A percentile compares a stretch with the other conserved stretches of the same genome.
phyloP scores from a whole-genome alignment of 53 echinoderm and acorn worm species.

The Paracentrotus lividus region DNA sequence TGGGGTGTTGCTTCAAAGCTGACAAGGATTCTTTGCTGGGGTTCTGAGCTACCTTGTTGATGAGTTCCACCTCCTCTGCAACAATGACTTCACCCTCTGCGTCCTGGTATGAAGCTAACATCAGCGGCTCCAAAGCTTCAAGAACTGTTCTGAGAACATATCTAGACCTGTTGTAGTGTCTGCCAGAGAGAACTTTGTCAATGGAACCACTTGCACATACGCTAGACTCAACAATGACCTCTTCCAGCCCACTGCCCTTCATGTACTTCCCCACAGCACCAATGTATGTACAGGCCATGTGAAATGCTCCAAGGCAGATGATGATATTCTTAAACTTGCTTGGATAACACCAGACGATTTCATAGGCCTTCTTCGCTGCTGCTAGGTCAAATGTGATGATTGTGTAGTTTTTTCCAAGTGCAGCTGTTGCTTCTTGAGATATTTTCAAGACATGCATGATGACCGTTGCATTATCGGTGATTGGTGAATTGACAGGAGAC shows the following conservation, averaged over 20 bases:
- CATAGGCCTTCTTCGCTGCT: conserved; percentile 76
- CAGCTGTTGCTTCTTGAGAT: conserved; percentile 74
- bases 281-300: no score
- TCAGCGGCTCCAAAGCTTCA: conserved; percentile 74
- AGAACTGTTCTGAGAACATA: background rate
- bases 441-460: conserved; percentile 74
- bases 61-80: no score
- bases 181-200: conserved; percentile 72
- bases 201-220: conserved; percentile 76
- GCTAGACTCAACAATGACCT: no score
- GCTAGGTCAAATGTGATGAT: conserved; percentile 77
- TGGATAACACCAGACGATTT: conserved; percentile 58
- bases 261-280: no score
- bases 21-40: no score
- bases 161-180: conserved; percentile 73
- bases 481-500: conserved; percentile 75
- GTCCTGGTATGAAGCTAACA: conserved; percentile 53
- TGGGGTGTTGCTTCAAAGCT: no score
- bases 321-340: background rate
- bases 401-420: conserved; percentile 71
- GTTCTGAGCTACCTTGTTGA: no score
- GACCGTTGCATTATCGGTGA: conserved; percentile 63
- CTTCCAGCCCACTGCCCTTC: conserved; percentile 71
- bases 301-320: no score
- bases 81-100: conserved; percentile 50